phyloP scores from a whole-genome alignment of 2,113 vertebrate genomes.

The Nibea coibor region DNA sequence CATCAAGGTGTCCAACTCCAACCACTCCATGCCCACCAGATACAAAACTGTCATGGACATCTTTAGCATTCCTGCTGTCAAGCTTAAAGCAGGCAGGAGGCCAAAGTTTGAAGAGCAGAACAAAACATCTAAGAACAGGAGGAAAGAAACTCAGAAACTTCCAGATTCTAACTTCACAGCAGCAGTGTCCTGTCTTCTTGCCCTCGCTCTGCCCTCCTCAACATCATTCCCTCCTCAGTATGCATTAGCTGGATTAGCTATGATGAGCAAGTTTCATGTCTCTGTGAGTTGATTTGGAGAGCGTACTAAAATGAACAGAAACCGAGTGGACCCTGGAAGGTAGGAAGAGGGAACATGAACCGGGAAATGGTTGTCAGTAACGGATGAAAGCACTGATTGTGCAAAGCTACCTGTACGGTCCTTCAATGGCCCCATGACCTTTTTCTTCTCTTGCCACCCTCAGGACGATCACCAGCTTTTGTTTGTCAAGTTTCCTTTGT shows the following conservation, averaged over 20 bases:
- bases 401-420: background rate
- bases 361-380: background rate
- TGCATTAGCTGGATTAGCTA: background rate
- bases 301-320: too few species aligned
- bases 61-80: too few species aligned
- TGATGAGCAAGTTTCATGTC: background rate
- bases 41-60: too few species aligned
- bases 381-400: background rate
- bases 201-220: background rate
- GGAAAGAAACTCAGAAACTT: too few species aligned
- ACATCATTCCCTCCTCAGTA: background rate
- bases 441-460: too few species aligned
- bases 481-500: constrained; percentile 1
- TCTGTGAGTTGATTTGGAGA: background rate
- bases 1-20: constrained; percentile 98
- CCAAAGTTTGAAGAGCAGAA: too few species aligned
- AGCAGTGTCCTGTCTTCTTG: background rate
- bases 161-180: too few species aligned
- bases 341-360: too few species aligned
- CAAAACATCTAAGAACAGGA: too few species aligned
- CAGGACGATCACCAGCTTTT: background rate
- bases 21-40: constrained; percentile 98
- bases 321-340: too few species aligned
- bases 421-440: too few species aligned
- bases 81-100: too few species aligned